Conservation (phyloP, 1,140 invertebrate genomes). For the Protaetia brevitarsis region DNA sequence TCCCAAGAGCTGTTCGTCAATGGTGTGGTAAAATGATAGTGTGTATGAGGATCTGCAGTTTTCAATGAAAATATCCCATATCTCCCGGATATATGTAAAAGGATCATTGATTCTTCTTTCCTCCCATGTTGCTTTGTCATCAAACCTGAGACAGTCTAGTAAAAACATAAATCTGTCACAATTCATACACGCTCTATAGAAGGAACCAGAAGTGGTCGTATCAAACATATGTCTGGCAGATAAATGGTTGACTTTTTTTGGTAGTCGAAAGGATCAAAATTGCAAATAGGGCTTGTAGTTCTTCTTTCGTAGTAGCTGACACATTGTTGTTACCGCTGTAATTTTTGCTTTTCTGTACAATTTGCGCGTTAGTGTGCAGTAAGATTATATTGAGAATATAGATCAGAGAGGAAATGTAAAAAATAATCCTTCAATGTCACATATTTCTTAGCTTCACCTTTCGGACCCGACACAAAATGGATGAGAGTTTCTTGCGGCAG, state of each 20-base stretch:
- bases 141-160: slow-evolving; percentile 43
- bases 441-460: slow-evolving; percentile 25
- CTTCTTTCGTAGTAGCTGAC: slow-evolving; percentile 21
- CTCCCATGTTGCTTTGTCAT: slow-evolving; percentile 39
- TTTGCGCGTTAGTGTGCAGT: slow-evolving; percentile 27
- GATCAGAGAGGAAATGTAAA: slow-evolving; percentile 29
- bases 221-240: slow-evolving; percentile 35
- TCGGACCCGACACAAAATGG: slow-evolving; percentile 26
- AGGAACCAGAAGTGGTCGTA: slow-evolving; percentile 29
- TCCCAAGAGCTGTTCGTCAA: slow-evolving; percentile 34
- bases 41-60: slow-evolving; percentile 35
- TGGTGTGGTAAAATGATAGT: slow-evolving; percentile 29
- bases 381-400: slow-evolving; percentile 28
- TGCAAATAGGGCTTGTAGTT: slow-evolving; percentile 35
- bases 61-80: slow-evolving; percentile 44
- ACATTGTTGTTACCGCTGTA: slow-evolving; percentile 24
- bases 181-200: slow-evolving; percentile 41
- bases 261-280: slow-evolving; percentile 35
- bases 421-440: slow-evolving; percentile 23
- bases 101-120: slow-evolving; percentile 34
- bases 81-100: slow-evolving; percentile 44
- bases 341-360: slow-evolving; percentile 21
- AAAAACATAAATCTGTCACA: slow-evolving; percentile 45
- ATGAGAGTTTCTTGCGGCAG: slow-evolving; percentile 24
- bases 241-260: slow-evolving; percentile 38